These are phyloP conservation scores for Chaetura pelagica DNA, from an alignment of 2,113 vertebrate species.

Conservation along the genomic window DNA sequence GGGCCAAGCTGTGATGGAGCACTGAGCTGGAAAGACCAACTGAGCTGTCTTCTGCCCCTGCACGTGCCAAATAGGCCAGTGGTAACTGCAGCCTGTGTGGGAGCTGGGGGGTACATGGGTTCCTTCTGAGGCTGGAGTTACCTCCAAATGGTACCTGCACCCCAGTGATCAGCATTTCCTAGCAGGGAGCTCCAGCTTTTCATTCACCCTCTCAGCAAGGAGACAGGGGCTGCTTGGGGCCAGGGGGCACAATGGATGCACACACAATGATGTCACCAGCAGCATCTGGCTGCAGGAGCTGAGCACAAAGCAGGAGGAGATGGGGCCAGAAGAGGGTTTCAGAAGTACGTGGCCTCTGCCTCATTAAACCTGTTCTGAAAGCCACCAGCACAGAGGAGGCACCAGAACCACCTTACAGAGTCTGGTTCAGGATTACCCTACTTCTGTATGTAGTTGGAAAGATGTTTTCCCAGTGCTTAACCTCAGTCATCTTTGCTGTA, in stretches of 20 bases:
- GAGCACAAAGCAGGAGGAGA: neutral
- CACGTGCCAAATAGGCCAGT: neutral
- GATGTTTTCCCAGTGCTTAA: neutral
- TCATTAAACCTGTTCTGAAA: neutral
- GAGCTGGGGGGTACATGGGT: fast-evolving
- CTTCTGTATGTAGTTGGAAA: neutral
- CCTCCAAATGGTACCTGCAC: fast-evolving
- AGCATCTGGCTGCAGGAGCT: neutral
- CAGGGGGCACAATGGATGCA: fast-evolving
- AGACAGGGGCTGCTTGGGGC: fast-evolving
- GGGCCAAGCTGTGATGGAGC: neutral
- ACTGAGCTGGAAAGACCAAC: neutral
- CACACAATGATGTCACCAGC: neutral
- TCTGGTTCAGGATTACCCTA: neutral
- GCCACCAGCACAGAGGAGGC: neutral
- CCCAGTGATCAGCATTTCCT: fast-evolving
- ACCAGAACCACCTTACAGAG: neutral
- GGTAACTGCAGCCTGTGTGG: neutral
- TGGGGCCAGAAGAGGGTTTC: neutral
- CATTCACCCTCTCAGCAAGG: neutral
- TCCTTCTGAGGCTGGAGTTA: neutral
- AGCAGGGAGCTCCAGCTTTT: neutral
- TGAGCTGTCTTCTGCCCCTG: neutral
- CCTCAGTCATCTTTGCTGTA: neutral
- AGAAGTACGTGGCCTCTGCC: neutral